Evolutionary conservation across 2,113 vertebrate species (phyloP).

Genomic region (Podarcis muralis): DNA sequence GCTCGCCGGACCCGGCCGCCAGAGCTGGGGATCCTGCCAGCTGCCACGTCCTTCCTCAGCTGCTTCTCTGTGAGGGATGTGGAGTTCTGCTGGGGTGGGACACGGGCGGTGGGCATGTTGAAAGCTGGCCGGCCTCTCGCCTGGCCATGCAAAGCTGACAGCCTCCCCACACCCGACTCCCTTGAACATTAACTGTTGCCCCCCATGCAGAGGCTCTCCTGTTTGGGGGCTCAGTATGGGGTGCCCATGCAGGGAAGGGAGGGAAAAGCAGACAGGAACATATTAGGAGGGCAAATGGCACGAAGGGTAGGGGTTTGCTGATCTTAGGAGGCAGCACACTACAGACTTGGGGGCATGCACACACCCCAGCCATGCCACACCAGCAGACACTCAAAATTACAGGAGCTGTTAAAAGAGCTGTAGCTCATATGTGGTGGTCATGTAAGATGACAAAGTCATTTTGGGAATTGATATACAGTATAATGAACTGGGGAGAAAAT

Average conservation of each 20-base stretch:
- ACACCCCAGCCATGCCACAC: neutral
- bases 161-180: neutral
- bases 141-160: no score
- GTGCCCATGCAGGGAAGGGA: neutral
- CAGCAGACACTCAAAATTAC: no score
- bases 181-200: neutral
- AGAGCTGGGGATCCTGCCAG: constrained; percentile 66
- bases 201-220: neutral
- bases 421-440: no score
- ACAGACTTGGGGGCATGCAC: no score
- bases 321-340: no score
- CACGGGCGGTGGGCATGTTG: constrained; percentile 29
- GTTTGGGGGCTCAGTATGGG: neutral
- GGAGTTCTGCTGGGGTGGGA: constrained; percentile 73
- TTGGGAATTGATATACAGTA: no score
- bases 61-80: constrained; percentile 75
- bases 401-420: no score
- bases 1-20: constrained; percentile 56
- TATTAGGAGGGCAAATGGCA: no score
- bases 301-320: neutral
- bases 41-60: constrained; percentile 73
- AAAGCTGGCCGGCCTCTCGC: neutral
- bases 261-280: neutral
- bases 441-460: no score
- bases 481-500: no score